Evolutionary conservation across 2,888 invertebrate species (phyloP), one percentile per base, ranked within the genome.

Genomic region (Cetonia aurata): DNA sequence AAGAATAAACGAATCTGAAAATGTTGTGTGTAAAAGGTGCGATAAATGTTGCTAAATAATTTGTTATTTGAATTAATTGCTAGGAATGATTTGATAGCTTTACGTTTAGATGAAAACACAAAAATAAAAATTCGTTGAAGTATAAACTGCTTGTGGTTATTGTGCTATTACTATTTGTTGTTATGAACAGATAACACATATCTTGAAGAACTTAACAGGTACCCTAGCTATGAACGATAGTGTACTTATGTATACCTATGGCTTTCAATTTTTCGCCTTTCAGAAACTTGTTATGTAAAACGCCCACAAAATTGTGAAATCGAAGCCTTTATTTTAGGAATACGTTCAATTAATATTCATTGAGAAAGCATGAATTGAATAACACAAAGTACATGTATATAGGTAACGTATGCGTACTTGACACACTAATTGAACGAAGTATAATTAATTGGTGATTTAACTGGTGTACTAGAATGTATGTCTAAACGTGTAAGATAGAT

Each of bases 291-390:
- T 41, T 37, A 25, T 25, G 25, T 25, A 56, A 41, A 10, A 56
- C 56, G 56, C 56, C 56, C 37, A 41, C 15, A 41, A 56, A n/a
- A 56, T 37, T 56, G 56, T 41, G 56, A 56, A 56, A 56, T 56
- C 37, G 31, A 15, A 56, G n/a, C 13, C 13, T 10, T 50, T 15
- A 9, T 17, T 50, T 50, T 50, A 56, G 37, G 37, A 56, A 37
- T 56, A 56, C n/a, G 33, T 41, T 56, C 37, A 41, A 56, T 56
- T 56, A 56, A 56, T 56, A 37, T 41, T 15, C 56, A 41, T 33
- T 56, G 37, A 33, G 56, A 37, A 56, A 33, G 56, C 56, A 37
- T 56, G 56, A n/a, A 56, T 56, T 56, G 56, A 56, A 65, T 37
- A 44, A 15, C 59, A 56, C 13, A 31, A 19, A 37, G 60, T 60